Base-by-base conservation (phyloP, 2,888 invertebrate species). In the Rhagonycha lutea region DNA sequence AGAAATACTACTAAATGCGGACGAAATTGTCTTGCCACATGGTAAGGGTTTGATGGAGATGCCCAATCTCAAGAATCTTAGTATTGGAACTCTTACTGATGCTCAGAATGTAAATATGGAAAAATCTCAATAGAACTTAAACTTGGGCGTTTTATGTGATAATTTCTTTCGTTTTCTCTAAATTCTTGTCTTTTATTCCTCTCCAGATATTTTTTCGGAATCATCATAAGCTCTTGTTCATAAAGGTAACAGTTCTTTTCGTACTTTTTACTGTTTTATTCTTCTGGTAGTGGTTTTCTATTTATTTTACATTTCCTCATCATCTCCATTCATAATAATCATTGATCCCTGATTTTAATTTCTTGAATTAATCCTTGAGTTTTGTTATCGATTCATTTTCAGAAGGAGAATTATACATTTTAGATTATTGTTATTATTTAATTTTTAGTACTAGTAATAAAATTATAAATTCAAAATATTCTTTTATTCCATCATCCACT, bases 1-100 rank as follows among this genome's bases (percentile, higher is more conserved):
- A 29, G 97, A 98, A 87, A 92, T 98, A 3, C 92, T 92, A 81
- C 91, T 91, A 71, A 90, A 94, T n/a, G 93, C 96, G 18, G 91
- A 93, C 82, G 94, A 94, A 84, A 87, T 94, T 23, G 87, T 94
- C n/a, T 94, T 0, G 94, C 94, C 0, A 91, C 91, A 3, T 92
- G 92, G 18, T 93, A 93, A 28, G 10, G 2, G 18, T 32, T 68
- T 28, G 32, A 12, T 26, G 9, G 23, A 65, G n/a, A n/a, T 12
- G n/a, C 7, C 47, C 7, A n/a, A n/a, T 47, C 47, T 47, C 4
- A 32, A 32, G 32, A 32, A 11, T 12, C 11, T 12, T 11, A 63
- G 14, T 63, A 14, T 11, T 23, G 63, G 18, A 24, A 63, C 24
- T 63, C n/a, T 24, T 23, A 32, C 23, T 0, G 72, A 67, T 8